A percentile compares a stretch with the other conserved stretches of the same genome.
Conservation (phyloP, 37 sponge, comb jelly and placozoan species). For the Aplysina aerophoba region DNA sequence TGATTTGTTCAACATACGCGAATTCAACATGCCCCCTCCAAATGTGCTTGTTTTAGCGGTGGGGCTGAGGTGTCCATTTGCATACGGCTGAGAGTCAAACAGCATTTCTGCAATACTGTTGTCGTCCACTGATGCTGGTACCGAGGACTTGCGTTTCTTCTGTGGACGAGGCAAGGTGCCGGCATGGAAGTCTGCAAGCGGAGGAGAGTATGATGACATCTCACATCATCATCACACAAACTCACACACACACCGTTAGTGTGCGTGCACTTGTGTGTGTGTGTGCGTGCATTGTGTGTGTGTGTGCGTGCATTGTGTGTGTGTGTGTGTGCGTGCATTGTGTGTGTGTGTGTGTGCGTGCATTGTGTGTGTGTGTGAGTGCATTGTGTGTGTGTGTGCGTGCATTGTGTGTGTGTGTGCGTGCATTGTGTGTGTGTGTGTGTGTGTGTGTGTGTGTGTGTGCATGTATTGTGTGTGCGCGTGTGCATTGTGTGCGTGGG, state of each 20-base stretch:
- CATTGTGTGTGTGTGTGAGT: too few relatives aligned
- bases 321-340: too few relatives aligned
- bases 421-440: too few relatives aligned
- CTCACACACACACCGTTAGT: not conserved
- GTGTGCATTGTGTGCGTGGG: too few relatives aligned
- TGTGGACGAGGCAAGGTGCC: constrained; percentile 1
- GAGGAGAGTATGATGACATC: not conserved
- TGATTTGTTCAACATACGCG: constrained; percentile 23
- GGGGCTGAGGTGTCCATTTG: not conserved
- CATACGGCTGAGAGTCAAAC: not conserved
- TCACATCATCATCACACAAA: not conserved
- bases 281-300: too few relatives aligned
- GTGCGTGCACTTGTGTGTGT: not conserved
- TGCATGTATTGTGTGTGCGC: too few relatives aligned
- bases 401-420: too few relatives aligned
- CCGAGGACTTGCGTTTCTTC: not conserved
- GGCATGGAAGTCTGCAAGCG: not conserved
- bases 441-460: too few relatives aligned
- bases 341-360: too few relatives aligned
- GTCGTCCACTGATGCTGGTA: constrained; percentile 11
- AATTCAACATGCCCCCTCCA: not conserved
- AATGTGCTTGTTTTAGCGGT: not conserved
- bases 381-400: too few relatives aligned
- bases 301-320: too few relatives aligned
- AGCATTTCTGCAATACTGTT: constrained; percentile 28